These are phyloP conservation scores for Bubalus kerabau DNA, from an alignment of 2,113 vertebrate species.

Conservation along the genomic window DNA sequence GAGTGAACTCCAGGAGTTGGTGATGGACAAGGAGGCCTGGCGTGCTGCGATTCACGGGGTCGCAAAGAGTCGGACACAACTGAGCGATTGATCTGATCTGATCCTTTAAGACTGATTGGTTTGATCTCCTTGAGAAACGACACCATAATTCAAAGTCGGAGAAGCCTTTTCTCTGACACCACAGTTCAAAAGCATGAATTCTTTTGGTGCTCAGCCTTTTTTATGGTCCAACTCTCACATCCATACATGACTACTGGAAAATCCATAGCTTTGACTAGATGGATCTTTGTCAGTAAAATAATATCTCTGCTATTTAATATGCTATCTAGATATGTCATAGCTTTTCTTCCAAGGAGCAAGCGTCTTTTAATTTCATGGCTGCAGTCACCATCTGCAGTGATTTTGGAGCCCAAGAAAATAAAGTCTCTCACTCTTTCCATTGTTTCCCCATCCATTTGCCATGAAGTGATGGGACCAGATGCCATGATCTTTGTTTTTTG, in stretches of 20 bases:
- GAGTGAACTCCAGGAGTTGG: too few relatives aligned
- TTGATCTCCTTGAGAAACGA: not conserved
- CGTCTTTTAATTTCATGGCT: not conserved
- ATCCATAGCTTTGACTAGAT: not conserved
- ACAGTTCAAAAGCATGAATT: not conserved
- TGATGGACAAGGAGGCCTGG: too few relatives aligned
- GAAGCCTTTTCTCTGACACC: not conserved
- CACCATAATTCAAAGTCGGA: not conserved
- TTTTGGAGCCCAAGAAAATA: not conserved
- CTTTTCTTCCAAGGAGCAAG: not conserved
- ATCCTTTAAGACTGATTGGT: not conserved
- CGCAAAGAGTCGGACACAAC: too few relatives aligned
- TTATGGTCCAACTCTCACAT: not conserved
- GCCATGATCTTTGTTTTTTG: not conserved
- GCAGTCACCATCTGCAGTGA: not conserved
- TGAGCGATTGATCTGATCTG: too few relatives aligned
- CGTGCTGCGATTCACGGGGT: too few relatives aligned
- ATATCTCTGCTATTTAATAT: not conserved
- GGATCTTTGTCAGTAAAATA: not conserved
- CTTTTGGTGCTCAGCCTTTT: not conserved
- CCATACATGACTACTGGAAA: not conserved
- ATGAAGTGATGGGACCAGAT: not conserved
- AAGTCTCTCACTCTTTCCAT: not conserved
- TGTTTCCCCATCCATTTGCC: not conserved
- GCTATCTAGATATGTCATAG: not conserved